A percentile compares a stretch with the other conserved stretches of the same genome.
Evolutionary conservation across 2,888 invertebrate genomes (phyloP).

Genomic region (Lepidocyrtinus sp.): DNA sequence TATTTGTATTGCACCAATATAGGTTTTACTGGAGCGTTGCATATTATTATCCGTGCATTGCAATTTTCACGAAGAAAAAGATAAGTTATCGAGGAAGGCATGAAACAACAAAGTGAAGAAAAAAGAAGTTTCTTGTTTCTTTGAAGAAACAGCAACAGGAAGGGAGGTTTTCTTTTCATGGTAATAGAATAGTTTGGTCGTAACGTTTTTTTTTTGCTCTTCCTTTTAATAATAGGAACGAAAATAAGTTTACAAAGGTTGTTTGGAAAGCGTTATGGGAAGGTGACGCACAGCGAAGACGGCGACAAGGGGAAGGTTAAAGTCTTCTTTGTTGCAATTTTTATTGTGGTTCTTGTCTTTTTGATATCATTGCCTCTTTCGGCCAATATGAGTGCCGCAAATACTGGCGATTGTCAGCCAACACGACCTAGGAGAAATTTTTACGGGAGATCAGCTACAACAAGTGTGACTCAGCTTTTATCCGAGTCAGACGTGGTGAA

Average conservation of each 20-base stretch:
- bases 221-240: neutral
- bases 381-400: conserved; percentile 62
- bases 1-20: neutral
- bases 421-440: conserved; percentile 77
- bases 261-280: conserved; percentile 1
- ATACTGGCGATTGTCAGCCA: conserved; percentile 50
- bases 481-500: conserved; percentile 76
- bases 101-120: conserved; percentile 20
- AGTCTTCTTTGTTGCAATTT: conserved; percentile 12
- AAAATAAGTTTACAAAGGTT: neutral
- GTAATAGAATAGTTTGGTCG: too few species aligned
- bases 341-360: conserved; percentile 20
- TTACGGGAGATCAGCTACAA: conserved; percentile 81
- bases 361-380: conserved; percentile 49
- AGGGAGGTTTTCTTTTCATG: neutral
- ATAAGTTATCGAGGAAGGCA: neutral
- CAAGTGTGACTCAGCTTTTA: conserved; percentile 88
- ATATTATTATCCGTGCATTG: too few species aligned
- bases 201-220: too few species aligned
- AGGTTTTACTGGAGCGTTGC: neutral
- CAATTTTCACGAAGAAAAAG: neutral
- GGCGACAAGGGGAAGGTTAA: conserved; percentile 51
- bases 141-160: neutral
- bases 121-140: neutral
- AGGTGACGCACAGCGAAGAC: conserved; percentile 29